Evolutionary conservation across 2,113 vertebrate genomes (phyloP).

Genomic region (Nannobrachium achirus): DNA sequence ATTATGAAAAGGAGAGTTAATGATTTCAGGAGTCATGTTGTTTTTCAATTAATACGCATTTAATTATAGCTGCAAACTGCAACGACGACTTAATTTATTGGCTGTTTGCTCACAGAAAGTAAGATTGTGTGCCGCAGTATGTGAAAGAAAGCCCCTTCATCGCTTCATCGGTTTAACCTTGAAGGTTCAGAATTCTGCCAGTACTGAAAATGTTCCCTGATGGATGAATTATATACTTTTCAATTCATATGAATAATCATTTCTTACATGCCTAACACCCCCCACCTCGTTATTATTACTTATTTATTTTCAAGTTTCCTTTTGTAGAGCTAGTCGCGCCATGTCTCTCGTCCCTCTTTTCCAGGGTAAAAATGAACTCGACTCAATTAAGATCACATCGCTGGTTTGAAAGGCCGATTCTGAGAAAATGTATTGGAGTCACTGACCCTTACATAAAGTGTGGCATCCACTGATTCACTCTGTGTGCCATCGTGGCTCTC

Average conservation of each 20-base stretch:
- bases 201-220: not conserved
- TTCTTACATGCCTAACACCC: no score
- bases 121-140: not conserved
- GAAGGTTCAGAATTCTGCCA: not conserved
- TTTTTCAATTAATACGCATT: no score
- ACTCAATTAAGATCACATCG: constrained; percentile 76
- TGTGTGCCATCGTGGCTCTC: constrained; percentile 21
- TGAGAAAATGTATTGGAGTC: constrained; percentile 58
- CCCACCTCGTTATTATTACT: no score
- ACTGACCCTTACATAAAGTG: constrained; percentile 66
- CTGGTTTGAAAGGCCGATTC: constrained; percentile 42
- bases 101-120: not conserved
- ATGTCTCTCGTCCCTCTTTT: constrained; percentile 6
- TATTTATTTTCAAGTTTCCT: no score
- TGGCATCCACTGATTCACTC: constrained; percentile 44
- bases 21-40: no score
- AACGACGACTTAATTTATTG: no score
- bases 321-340: no score
- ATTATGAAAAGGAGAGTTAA: no score
- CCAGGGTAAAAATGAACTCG: constrained; percentile 48
- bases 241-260: not conserved
- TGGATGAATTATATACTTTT: not conserved
- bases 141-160: not conserved
- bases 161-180: constrained; percentile 3
- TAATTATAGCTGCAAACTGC: no score